Evolutionary conservation across 2,888 invertebrate species (phyloP).

Genomic region (Leptinotarsa peninsularis): DNA sequence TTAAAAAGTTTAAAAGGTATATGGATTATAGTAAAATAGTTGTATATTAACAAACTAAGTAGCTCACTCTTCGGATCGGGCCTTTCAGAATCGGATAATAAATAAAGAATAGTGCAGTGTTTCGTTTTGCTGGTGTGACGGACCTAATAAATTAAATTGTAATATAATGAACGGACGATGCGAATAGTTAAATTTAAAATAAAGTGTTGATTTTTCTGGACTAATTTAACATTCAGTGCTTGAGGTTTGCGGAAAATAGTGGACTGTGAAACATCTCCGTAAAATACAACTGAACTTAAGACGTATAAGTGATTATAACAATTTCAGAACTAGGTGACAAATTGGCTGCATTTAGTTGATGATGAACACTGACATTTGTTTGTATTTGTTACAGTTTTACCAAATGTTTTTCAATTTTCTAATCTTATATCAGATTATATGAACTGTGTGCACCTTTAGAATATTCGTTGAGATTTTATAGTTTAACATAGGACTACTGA

Average conservation of each 20-base stretch:
- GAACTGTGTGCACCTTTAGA: constrained; percentile 57
- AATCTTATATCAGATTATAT: constrained; percentile 55
- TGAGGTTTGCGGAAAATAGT: constrained; percentile 52
- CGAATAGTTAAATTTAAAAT: constrained; percentile 56
- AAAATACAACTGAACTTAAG: constrained; percentile 23
- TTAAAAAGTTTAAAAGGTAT: constrained; percentile 59
- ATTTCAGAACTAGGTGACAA: constrained; percentile 60
- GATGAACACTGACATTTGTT: constrained; percentile 57
- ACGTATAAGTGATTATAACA: constrained; percentile 45
- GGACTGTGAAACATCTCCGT: constrained; percentile 42
- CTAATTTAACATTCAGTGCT: constrained; percentile 51
- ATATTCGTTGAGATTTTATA: constrained; percentile 62
- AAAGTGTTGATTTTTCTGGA: constrained; percentile 61
- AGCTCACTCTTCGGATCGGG: constrained; percentile 66
- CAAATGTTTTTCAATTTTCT: constrained; percentile 60
- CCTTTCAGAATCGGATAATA: constrained; percentile 54
- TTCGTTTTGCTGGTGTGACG: constrained; percentile 60
- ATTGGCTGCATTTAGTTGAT: constrained; percentile 59
- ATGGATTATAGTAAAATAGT: constrained; percentile 64
- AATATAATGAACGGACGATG: constrained; percentile 54
- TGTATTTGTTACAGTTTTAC: constrained; percentile 60
- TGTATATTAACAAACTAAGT: constrained; percentile 60
- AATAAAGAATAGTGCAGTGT: constrained; percentile 61
- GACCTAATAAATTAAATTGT: constrained; percentile 61
- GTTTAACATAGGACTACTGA: constrained; percentile 58